phyloP scores from a whole-genome alignment of 2,797 vertebrate species.

The Cryptoprocta ferox region DNA sequence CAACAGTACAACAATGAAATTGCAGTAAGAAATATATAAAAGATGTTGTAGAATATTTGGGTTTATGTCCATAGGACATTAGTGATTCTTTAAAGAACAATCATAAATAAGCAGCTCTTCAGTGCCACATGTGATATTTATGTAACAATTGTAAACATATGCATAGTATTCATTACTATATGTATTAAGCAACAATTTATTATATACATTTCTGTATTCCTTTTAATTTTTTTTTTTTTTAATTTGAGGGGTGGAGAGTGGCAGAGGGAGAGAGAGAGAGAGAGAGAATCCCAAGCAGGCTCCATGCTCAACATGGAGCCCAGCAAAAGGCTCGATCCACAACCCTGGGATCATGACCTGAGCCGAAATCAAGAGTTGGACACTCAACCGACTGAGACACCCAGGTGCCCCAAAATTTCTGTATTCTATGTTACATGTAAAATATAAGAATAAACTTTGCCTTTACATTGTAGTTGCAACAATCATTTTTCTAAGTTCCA shows the following conservation, averaged over 20 bases:
- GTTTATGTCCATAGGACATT: not conserved
- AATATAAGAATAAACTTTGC: not conserved
- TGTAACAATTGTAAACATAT: not conserved
- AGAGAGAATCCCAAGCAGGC: too few species aligned
- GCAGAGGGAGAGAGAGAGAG: too few species aligned
- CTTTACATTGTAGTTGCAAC: not conserved
- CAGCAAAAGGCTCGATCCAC: too few species aligned
- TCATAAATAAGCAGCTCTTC: not conserved
- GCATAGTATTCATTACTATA: not conserved
- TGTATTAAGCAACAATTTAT: not conserved
- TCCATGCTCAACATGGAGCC: too few species aligned
- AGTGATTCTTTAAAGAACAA: not conserved
- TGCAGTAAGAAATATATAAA: not conserved
- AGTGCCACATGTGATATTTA: not conserved
- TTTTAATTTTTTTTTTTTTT: too few species aligned
- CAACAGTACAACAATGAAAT: not conserved
- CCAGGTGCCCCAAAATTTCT: not conserved
- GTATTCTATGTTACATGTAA: not conserved
- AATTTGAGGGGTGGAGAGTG: too few species aligned
- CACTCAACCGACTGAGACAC: too few species aligned
- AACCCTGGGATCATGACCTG: too few species aligned
- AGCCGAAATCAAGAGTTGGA: too few species aligned
- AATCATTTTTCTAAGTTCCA: not conserved
- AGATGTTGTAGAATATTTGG: not conserved
- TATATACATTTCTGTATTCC: not conserved